phyloP scores from a whole-genome alignment of 2,797 vertebrate genomes.

The Gallirallus australis region DNA sequence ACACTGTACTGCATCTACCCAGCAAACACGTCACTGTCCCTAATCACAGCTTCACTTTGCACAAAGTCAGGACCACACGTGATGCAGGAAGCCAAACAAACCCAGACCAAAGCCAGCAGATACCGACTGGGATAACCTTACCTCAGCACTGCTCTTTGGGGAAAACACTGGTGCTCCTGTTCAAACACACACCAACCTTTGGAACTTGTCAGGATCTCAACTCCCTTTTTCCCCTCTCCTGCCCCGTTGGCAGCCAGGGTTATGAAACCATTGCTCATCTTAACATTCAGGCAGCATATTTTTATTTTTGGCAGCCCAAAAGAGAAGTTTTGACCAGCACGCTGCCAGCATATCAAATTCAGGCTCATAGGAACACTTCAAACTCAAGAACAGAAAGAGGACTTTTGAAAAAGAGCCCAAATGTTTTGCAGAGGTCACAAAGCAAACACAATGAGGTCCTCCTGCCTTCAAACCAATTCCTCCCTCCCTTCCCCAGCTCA shows the following conservation, averaged over 20 bases:
- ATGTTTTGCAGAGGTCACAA: slow-evolving; percentile 35
- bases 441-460: slow-evolving; percentile 18
- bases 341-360: neutral
- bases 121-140: fast-evolving
- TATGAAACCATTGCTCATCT: slow-evolving; percentile 36
- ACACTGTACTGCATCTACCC: neutral
- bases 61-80: fast-evolving
- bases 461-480: neutral
- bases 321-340: neutral
- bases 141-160: neutral
- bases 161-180: neutral
- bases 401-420: slow-evolving; percentile 27
- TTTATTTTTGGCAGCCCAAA: slow-evolving; percentile 40
- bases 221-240: neutral
- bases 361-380: slow-evolving; percentile 17
- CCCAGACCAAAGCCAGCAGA: neutral
- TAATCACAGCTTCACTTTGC: neutral
- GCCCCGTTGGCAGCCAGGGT: neutral
- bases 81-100: neutral
- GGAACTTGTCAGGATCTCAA: neutral
- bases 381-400: neutral
- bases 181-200: neutral
- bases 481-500: neutral
- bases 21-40: neutral
- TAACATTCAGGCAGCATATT: slow-evolving; percentile 1